Evolutionary conservation across 2,113 vertebrate genomes (phyloP), one percentile per base, ranked within the genome.

Genomic region (Illadopsis cleaveri): DNA sequence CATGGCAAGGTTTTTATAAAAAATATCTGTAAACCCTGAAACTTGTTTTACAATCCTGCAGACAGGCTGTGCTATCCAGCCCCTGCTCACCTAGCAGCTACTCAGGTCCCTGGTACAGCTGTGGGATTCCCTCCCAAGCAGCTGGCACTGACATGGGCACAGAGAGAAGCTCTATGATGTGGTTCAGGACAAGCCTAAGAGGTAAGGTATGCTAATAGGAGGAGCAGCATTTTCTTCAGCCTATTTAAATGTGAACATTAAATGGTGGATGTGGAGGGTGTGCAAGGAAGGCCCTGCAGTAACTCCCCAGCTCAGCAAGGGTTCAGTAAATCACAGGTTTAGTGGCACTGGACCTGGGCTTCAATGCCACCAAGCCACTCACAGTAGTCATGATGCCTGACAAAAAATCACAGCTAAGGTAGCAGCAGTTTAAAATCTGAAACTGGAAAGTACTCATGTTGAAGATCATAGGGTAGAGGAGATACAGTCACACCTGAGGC

Each of bases 211-310:
- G 12, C 11, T 17, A 75, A 53, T 0, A 66, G n/a, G 10, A 64
- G 8, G 8, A 77, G 35, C 4, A 56, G 58, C 1, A 0, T 37
- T 61, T 61, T 51, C 35, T 24, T 20, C 5, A 13, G 7, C 2
- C 3, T 5, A 33, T 61, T 76, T 28, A 61, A 66, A 90, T 11
- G 21, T 45, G 61, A 65, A 17, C 31, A 45, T 37, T 27, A 76
- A 71, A 27, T 28, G 17, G 27, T 53, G 12, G 25, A 51, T 37
- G 16, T 22, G 40, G 33, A 53, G 14, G 12, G 27, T 15, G 19
- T 31, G 56, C 15, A 33, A 66, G 35, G 25, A 45, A 76, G 30
- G 10, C 25, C n/a, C 57, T 57, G 51, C 50, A 82, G 21, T 38
- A 73, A 87, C 17, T 71, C 37, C n/a, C 33, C 30, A 30, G 57